Evolutionary conservation across 1,140 invertebrate genomes (phyloP).

Genomic region (Polypedilum pembai): DNA sequence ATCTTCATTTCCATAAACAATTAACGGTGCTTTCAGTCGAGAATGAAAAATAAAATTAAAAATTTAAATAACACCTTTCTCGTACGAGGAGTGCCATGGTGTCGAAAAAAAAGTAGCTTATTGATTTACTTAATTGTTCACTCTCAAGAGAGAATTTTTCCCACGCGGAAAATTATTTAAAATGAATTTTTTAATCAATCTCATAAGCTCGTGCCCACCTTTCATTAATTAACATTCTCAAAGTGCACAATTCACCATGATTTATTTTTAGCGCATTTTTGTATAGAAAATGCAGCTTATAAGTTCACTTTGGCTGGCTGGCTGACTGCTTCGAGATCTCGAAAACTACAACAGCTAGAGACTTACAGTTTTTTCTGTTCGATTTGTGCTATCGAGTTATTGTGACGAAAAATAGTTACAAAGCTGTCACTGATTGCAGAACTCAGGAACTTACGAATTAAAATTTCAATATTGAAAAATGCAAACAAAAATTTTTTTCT

Average conservation of each 20-base stretch:
- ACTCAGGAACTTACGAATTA: too few relatives aligned
- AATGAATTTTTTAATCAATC: neutral
- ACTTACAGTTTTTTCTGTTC: too few relatives aligned
- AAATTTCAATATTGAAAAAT: too few relatives aligned
- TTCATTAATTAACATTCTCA: slow-evolving; percentile 14
- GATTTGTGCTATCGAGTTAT: too few relatives aligned
- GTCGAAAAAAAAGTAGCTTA: neutral
- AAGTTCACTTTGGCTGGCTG: too few relatives aligned
- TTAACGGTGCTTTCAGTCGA: neutral
- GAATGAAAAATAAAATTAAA: neutral
- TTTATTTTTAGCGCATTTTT: too few relatives aligned
- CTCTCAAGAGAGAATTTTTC: neutral
- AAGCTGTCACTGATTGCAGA: too few relatives aligned
- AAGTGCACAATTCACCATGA: neutral
- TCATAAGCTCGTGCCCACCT: neutral
- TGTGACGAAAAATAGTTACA: too few relatives aligned
- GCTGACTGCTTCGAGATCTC: too few relatives aligned
- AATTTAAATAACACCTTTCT: neutral
- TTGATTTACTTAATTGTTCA: slow-evolving; percentile 4
- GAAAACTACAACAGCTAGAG: too few relatives aligned
- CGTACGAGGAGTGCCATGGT: neutral
- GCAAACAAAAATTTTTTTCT: too few relatives aligned
- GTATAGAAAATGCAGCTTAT: too few relatives aligned
- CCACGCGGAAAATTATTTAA: neutral
- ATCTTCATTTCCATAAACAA: slow-evolving; percentile 13